Evolutionary conservation across 2,113 vertebrate species (phyloP), one percentile per base, ranked within the genome.

Genomic region (Seriola rivoliana): DNA sequence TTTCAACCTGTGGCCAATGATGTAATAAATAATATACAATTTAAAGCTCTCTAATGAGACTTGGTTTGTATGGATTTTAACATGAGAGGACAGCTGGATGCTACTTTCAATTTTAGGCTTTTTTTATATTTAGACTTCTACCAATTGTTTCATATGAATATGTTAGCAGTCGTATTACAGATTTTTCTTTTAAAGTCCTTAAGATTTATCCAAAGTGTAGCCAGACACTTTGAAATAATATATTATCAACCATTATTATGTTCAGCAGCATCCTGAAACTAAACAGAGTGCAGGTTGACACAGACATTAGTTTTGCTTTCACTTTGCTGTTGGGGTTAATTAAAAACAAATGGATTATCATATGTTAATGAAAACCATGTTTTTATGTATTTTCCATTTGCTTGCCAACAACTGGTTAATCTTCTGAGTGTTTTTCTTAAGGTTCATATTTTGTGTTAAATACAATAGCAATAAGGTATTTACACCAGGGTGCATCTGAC

Each of bases 401-500:
- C 38, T 34, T 44, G 8, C 57, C 78, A 32, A 84, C 64, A 65
- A 65, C 57, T 71, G 36, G 65, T 60, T 64, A 72, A 40, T 81
- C 50, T 59, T 67, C 42, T 62, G 40, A 80, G 62, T 25, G 12
- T 67, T 77, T 59, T 71, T 81, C 64, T 78, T 71, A 75, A 76
- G 42, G 66, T 63, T 82, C 54, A 52, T 75, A 75, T 69, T 88
- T 90, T 69, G 60, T 71, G 70, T 88, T 87, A 75, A 90, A 84
- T 87, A 85, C 69, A 87, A 75, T 50, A 80, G 52, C 74, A 77
- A 73, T 19, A 54, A 59, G 36, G 44, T 85, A 67, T 92, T 89
- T 87, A 84, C 75, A 84, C 59, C 38, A 63, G 46, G 36, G 34
- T 78, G 67, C 68, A 86, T 69, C 88, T 83, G 81, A 91, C 34